Conservation (phyloP, 2,797 vertebrate species). For the Fistularia tabacaria region DNA sequence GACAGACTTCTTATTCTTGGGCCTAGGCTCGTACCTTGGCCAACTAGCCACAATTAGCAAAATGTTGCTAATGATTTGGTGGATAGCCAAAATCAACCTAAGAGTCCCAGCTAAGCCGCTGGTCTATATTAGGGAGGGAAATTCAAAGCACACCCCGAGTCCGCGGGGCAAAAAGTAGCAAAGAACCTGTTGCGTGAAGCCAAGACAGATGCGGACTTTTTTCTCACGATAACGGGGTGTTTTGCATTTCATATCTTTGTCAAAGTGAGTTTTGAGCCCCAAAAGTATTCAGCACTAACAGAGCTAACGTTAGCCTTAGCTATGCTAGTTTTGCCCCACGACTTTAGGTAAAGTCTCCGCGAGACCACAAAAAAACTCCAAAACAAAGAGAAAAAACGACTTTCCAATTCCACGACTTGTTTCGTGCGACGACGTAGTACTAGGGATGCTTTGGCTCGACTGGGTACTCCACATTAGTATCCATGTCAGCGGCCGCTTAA, state of each 20-base stretch:
- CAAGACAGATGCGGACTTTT: neutral
- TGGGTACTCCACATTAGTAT: constrained; percentile 37
- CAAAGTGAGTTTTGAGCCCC: constrained; percentile 4
- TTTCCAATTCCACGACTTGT: constrained; percentile 28
- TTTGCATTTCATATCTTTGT: neutral
- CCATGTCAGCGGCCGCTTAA: constrained; percentile 48
- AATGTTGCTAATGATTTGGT: constrained; percentile 60
- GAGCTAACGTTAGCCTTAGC: constrained; percentile 64
- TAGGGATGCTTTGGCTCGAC: constrained; percentile 11
- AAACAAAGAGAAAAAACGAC: constrained; percentile 5
- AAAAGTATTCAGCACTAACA: constrained; percentile 25
- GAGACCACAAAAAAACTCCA: constrained; percentile 5
- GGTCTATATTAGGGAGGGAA: constrained; percentile 72
- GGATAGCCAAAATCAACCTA: constrained; percentile 33
- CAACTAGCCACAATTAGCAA: constrained; percentile 65
- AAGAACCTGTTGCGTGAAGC: constrained; percentile 17
- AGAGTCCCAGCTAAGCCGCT: constrained; percentile 35
- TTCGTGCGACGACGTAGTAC: constrained; percentile 12
- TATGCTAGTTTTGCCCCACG: constrained; percentile 36
- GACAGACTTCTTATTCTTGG: neutral
- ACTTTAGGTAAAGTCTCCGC: constrained; percentile 31
- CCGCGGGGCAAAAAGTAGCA: constrained; percentile 15
- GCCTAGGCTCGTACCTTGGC: constrained; percentile 28
- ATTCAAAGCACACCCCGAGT: constrained; percentile 70
- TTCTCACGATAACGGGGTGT: too few relatives aligned